Evolutionary conservation across 2,797 vertebrate species (phyloP).

Genomic region (Chrysocyon brachyurus): DNA sequence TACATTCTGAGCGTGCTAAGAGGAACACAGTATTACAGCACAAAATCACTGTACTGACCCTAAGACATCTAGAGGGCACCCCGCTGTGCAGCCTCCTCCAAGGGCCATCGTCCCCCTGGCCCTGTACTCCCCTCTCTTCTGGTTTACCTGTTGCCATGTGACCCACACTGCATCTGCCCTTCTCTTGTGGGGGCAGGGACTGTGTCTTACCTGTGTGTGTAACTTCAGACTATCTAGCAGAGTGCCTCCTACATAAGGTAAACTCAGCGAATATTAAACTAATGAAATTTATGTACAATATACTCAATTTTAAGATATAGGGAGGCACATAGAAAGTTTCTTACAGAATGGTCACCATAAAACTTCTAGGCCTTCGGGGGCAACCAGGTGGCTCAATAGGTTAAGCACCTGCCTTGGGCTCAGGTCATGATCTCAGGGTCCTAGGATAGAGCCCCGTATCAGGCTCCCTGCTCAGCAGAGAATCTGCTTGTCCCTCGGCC

Average conservation of each 20-base stretch:
- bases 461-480: not conserved
- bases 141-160: not conserved
- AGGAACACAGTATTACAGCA: not conserved
- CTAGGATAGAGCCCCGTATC: not conserved
- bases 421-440: not conserved
- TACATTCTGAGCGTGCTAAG: not conserved
- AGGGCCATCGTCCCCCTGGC: not conserved
- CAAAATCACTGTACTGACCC: not conserved
- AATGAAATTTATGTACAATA: not conserved
- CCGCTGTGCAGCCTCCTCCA: not conserved
- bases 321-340: not conserved
- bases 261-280: not conserved
- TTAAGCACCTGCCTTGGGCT: not conserved
- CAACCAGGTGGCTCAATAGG: not conserved
- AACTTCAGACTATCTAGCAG: not conserved
- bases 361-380: not conserved
- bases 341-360: not conserved
- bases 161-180: not conserved
- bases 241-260: not conserved
- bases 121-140: not conserved
- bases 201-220: not conserved
- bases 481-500: not conserved
- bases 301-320: not conserved
- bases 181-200: not conserved
- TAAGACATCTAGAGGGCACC: not conserved